phyloP scores from a whole-genome alignment of 92 coral and sea anemone genomes.

The Paramuricea clavata region DNA sequence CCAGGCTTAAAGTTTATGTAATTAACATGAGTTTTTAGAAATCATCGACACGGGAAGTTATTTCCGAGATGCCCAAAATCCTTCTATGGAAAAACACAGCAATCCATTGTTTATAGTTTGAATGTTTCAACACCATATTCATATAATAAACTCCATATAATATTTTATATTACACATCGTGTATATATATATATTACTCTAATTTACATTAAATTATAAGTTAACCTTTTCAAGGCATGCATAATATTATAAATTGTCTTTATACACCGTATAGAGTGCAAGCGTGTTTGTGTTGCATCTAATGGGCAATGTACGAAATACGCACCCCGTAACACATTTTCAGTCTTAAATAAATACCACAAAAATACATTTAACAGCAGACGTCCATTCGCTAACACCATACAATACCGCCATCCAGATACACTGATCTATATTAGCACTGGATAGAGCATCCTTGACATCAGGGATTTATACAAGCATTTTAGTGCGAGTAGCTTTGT shows the following conservation, averaged over 20 bases:
- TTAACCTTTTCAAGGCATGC: conserved; percentile 33
- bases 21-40: too few species aligned
- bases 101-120: too few species aligned
- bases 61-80: too few species aligned
- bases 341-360: neutral
- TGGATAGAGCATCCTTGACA: too few species aligned
- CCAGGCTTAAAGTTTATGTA: too few species aligned
- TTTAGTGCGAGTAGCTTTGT: too few species aligned
- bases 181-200: neutral
- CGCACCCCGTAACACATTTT: too few species aligned
- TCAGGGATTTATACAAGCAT: too few species aligned
- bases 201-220: conserved; percentile 24
- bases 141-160: neutral
- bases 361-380: neutral
- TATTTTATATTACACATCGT: conserved; percentile 15
- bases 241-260: neutral
- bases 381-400: too few species aligned
- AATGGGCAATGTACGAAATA: neutral
- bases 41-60: too few species aligned
- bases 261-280: neutral
- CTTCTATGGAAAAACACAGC: too few species aligned
- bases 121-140: neutral
- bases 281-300: neutral
- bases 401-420: neutral
- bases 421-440: neutral